These are phyloP conservation scores for Poeciliopsis gracilis DNA, from an alignment of 2,797 vertebrate species.

Conservation along the genomic window DNA sequence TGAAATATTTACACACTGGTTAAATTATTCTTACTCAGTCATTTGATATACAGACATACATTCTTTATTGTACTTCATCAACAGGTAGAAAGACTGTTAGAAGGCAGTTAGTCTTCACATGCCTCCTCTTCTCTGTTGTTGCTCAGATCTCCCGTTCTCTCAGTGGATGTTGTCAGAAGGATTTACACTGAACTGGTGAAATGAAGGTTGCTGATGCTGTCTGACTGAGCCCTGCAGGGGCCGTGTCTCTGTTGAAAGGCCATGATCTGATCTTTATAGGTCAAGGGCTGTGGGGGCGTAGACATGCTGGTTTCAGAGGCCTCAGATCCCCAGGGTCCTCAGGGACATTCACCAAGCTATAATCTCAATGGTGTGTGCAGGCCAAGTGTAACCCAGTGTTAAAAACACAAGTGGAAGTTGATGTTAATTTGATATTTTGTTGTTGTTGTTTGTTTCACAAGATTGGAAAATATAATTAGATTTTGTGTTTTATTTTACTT, in stretches of 20 bases:
- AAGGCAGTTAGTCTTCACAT: background rate
- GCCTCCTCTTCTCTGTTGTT: background rate
- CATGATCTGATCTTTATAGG: constrained; percentile 47
- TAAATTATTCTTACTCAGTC: background rate
- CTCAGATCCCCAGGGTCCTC: constrained; percentile 1
- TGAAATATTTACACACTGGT: background rate
- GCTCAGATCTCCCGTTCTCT: constrained; percentile 27
- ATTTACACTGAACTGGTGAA: constrained; percentile 35
- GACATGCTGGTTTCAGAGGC: constrained; percentile 40
- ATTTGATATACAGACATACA: background rate
- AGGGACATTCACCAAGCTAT: constrained; percentile 21
- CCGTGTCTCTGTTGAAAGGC: constrained; percentile 58
- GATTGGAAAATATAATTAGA: too few species aligned
- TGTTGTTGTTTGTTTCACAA: too few species aligned
- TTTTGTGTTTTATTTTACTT: too few species aligned
- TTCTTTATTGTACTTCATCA: background rate
- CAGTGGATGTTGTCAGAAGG: constrained; percentile 43
- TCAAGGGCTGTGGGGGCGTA: constrained; percentile 16
- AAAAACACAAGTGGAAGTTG: too few species aligned
- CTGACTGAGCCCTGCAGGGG: constrained; percentile 31
- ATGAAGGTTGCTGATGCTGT: constrained; percentile 61
- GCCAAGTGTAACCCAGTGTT: too few species aligned
- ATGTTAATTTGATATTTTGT: too few species aligned
- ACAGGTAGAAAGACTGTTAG: background rate
- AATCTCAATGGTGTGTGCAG: constrained; percentile 23